phyloP scores from a whole-genome alignment of 2,888 invertebrate species.

The Latrodectus elegans region DNA sequence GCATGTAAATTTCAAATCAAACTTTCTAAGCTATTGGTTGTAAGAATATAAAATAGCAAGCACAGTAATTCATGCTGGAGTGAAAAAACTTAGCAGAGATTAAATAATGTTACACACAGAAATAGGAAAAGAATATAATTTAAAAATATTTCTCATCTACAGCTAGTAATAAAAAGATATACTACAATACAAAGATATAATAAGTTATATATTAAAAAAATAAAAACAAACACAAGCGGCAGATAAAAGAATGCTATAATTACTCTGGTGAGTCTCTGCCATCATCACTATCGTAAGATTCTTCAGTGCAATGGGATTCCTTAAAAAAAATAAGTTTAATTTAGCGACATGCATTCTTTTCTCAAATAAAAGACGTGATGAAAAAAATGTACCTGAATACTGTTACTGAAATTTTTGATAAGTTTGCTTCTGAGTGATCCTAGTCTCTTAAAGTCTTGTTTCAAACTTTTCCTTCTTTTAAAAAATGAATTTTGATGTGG shows the following conservation, averaged over 20 bases:
- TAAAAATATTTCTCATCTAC: too few species aligned
- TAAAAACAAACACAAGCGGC: too few species aligned
- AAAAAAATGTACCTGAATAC: constrained; percentile 30
- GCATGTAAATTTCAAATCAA: too few species aligned
- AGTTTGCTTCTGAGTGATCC: constrained; percentile 56
- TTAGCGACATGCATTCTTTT: neutral
- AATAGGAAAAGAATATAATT: too few species aligned
- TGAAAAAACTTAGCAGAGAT: too few species aligned
- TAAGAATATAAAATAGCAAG: too few species aligned
- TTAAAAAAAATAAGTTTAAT: constrained; percentile 19
- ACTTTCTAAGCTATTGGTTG: too few species aligned
- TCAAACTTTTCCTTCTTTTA: constrained; percentile 18
- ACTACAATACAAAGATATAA: too few species aligned
- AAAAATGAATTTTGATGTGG: constrained; percentile 7
- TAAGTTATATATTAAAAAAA: too few species aligned
- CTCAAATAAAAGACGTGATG: neutral
- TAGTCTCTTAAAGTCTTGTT: constrained; percentile 38
- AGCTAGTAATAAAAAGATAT: too few species aligned
- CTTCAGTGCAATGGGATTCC: constrained; percentile 48
- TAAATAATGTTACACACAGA: too few species aligned
- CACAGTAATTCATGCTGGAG: too few species aligned
- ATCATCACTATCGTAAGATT: constrained; percentile 56
- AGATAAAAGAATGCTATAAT: neutral
- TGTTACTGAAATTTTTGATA: constrained; percentile 40
- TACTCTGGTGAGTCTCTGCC: constrained; percentile 39